A percentile compares a stretch with the other conserved stretches of the same genome.
Conservation (phyloP, 1,140 invertebrate species). For the Melitaea cinxia region DNA sequence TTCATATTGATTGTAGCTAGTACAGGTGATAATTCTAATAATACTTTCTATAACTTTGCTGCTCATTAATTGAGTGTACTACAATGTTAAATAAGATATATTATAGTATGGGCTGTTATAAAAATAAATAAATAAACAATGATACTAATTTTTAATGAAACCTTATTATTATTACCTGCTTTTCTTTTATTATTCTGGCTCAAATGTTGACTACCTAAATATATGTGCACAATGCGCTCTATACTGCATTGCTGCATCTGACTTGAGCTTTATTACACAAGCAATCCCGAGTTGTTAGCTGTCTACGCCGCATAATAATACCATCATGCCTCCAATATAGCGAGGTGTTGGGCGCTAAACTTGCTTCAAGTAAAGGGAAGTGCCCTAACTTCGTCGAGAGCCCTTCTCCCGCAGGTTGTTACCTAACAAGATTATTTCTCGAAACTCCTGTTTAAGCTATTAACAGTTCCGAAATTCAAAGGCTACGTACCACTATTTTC, state of each 20-base stretch:
- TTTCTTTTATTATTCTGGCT: neutral
- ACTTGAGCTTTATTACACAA: slow-evolving; percentile 28
- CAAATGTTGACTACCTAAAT: neutral
- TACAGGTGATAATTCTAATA: no score
- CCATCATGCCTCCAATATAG: slow-evolving; percentile 39
- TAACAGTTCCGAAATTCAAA: slow-evolving; percentile 60
- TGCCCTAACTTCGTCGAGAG: slow-evolving; percentile 64
- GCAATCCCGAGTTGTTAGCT: slow-evolving; percentile 26
- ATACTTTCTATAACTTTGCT: no score
- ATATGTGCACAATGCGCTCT: neutral
- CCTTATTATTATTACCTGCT: neutral
- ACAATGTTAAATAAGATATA: no score
- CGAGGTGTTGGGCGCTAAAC: slow-evolving; percentile 49
- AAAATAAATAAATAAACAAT: neutral
- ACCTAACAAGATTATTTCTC: slow-evolving; percentile 76
- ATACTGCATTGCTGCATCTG: slow-evolving; percentile 8
- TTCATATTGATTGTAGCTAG: no score
- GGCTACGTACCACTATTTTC: slow-evolving; percentile 35
- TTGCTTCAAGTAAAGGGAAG: slow-evolving; percentile 67
- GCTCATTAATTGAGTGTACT: no score
- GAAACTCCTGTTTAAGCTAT: slow-evolving; percentile 69
- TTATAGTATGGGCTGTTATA: no score
- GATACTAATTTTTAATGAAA: neutral
- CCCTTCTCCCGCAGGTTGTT: slow-evolving; percentile 68
- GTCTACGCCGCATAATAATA: slow-evolving; percentile 37